Evolutionary conservation across 2,888 invertebrate genomes (phyloP).

Genomic region (Aspidapion aeneum): DNA sequence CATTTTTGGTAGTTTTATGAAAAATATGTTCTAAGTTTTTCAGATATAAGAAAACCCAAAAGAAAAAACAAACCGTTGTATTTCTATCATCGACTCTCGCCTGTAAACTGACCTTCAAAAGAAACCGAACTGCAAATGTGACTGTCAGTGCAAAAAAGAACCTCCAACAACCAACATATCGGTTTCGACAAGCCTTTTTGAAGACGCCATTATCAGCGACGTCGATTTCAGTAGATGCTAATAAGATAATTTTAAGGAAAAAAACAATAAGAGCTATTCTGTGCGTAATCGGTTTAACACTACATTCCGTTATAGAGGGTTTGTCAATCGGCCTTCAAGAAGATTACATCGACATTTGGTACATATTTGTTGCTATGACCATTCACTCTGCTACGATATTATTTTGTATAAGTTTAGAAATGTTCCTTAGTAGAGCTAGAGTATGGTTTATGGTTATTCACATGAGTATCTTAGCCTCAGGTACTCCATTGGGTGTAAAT

Average conservation of each 20-base stretch:
- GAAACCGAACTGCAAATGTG: slow-evolving; percentile 13
- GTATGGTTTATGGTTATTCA: slow-evolving; percentile 44
- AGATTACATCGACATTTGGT: slow-evolving; percentile 50
- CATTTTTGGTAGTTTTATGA: too few species aligned
- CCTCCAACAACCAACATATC: neutral
- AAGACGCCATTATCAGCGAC: neutral
- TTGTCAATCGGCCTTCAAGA: slow-evolving; percentile 52
- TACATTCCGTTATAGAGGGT: slow-evolving; percentile 56
- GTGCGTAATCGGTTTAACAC: slow-evolving; percentile 40
- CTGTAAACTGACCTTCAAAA: neutral
- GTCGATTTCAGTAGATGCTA: neutral
- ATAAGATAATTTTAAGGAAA: neutral
- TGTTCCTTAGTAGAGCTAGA: slow-evolving; percentile 48
- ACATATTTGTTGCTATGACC: slow-evolving; percentile 51
- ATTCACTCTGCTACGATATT: slow-evolving; percentile 54
- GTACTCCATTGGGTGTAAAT: slow-evolving; percentile 51
- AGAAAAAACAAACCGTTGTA: too few species aligned
- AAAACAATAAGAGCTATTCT: neutral
- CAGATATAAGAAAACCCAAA: too few species aligned
- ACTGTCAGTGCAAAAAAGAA: neutral
- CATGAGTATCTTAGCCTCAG: slow-evolving; percentile 48
- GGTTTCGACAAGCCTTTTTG: neutral
- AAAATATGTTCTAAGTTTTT: too few species aligned
- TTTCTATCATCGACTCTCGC: too few species aligned
- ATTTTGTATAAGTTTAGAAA: slow-evolving; percentile 53